Evolutionary conservation across 1,140 invertebrate species (phyloP).

Genomic region (Orussus abietinus): DNA sequence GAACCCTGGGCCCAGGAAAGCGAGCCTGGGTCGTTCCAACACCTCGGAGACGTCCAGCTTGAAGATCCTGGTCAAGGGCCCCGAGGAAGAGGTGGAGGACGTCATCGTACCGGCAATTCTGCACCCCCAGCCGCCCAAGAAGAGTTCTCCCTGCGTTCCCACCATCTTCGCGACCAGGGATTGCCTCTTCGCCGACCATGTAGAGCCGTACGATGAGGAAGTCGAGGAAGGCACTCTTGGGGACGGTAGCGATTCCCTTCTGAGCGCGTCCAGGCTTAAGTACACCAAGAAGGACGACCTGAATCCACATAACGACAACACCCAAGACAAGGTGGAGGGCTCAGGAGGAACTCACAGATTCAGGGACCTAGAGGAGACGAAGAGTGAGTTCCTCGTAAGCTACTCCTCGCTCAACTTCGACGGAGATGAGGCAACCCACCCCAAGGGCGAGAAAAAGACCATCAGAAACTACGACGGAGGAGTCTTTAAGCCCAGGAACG

Average conservation of each 20-base stretch:
- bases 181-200: constrained; percentile 26
- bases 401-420: no score
- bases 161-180: constrained; percentile 36
- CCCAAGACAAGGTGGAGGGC: constrained; percentile 47
- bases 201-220: constrained; percentile 46
- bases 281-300: constrained; percentile 26
- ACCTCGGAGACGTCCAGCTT: constrained; percentile 64
- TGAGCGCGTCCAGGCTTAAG: constrained; percentile 61
- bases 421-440: no score
- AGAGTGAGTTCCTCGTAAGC: no score
- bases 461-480: constrained; percentile 31
- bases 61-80: constrained; percentile 47
- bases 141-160: constrained; percentile 41
- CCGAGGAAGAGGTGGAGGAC: constrained; percentile 50
- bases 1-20: constrained; percentile 2
- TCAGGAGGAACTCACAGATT: no score
- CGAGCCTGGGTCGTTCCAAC: constrained; percentile 39
- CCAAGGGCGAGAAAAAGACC: no score
- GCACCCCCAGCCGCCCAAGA: constrained; percentile 60
- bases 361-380: no score
- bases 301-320: constrained; percentile 40
- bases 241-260: constrained; percentile 66
- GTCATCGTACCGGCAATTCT: constrained; percentile 62
- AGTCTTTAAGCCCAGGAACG: constrained; percentile 17
- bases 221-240: constrained; percentile 66